Evolutionary conservation across 2,888 invertebrate species (phyloP).

Genomic region (Drosophila infuscata): DNA sequence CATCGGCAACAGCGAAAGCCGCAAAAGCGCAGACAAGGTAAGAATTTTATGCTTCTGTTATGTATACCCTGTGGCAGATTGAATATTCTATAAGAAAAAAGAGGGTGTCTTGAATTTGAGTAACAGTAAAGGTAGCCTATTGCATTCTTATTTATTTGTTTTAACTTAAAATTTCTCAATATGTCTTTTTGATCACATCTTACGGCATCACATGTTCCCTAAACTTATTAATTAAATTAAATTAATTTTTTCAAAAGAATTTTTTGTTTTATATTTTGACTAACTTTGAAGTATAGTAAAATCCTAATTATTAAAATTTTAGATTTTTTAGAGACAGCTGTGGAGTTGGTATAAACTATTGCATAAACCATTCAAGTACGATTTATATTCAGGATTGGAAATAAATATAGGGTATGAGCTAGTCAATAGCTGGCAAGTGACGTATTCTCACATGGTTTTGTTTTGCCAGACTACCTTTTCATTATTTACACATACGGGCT

Average conservation of each 20-base stretch:
- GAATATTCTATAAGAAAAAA: background rate
- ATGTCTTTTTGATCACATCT: background rate
- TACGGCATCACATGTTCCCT: background rate
- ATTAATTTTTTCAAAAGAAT: no score
- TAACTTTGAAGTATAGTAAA: background rate
- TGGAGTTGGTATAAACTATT: background rate
- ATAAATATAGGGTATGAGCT: background rate
- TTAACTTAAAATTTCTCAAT: no score
- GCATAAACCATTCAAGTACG: background rate
- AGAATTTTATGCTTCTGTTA: constrained; percentile 23
- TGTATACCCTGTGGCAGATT: background rate
- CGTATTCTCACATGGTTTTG: background rate
- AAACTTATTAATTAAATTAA: no score
- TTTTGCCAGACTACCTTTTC: constrained; percentile 18
- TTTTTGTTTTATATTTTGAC: no score
- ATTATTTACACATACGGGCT: constrained; percentile 17
- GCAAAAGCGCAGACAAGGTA: constrained; percentile 40
- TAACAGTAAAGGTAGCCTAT: background rate
- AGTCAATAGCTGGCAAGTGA: background rate
- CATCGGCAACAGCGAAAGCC: constrained; percentile 52
- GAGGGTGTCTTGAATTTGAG: background rate
- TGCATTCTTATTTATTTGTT: no score
- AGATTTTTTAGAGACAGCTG: background rate
- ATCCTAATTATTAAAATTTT: background rate
- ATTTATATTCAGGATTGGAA: background rate